Evolutionary conservation across 2,113 vertebrate genomes (phyloP).

Genomic region (Archocentrus centrarchus): DNA sequence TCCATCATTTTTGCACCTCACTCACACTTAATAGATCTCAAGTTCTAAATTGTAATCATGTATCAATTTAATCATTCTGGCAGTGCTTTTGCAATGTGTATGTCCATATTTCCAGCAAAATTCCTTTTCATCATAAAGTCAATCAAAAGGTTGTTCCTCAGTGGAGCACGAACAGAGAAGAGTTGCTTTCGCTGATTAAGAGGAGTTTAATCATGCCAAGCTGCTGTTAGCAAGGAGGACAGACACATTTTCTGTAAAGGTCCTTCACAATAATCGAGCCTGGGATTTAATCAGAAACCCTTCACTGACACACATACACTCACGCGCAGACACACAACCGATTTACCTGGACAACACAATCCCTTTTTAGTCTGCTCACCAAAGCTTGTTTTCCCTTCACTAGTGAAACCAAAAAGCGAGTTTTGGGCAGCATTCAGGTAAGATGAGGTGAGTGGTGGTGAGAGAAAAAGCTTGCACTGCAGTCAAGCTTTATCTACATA

Average conservation of each 20-base stretch:
- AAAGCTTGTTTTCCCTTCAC: slow-evolving; percentile 64
- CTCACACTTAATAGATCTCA: neutral
- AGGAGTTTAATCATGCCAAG: slow-evolving; percentile 46
- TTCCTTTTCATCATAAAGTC: neutral
- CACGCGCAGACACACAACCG: neutral
- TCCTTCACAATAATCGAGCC: slow-evolving; percentile 16
- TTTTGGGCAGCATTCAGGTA: slow-evolving; percentile 73
- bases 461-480: slow-evolving; percentile 65
- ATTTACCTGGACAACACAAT: slow-evolving; percentile 60
- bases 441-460: slow-evolving; percentile 65
- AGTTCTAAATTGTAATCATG: neutral
- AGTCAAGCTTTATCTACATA: slow-evolving; percentile 71
- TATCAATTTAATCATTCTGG: slow-evolving; percentile 9
- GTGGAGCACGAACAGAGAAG: slow-evolving; percentile 24
- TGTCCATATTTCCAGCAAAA: slow-evolving; percentile 13
- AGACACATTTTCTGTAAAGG: slow-evolving; percentile 28
- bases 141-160: slow-evolving; percentile 28
- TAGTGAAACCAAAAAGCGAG: slow-evolving; percentile 63
- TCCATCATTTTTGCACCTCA: slow-evolving; percentile 11
- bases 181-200: slow-evolving; percentile 40
- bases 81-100: slow-evolving; percentile 52
- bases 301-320: slow-evolving; percentile 20
- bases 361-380: slow-evolving; percentile 72
- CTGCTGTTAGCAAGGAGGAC: slow-evolving; percentile 42
- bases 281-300: slow-evolving; percentile 40